A percentile compares a stretch with the other conserved stretches of the same genome.
Conservation (phyloP, 2,888 invertebrate species). For the Drepana falcataria region DNA sequence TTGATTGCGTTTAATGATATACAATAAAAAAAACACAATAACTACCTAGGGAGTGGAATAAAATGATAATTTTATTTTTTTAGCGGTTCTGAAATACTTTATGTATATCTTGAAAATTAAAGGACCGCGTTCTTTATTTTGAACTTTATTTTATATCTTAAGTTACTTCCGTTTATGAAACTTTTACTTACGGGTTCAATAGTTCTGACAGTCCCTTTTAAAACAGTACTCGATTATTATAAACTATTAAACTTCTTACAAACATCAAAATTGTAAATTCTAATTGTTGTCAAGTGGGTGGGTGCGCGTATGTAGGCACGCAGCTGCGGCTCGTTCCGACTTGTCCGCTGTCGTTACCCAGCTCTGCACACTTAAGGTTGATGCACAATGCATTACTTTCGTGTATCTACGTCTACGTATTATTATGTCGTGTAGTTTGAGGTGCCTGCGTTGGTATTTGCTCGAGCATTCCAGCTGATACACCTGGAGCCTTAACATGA, state of each 20-base stretch:
- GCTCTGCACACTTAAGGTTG: not conserved
- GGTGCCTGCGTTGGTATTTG: not conserved
- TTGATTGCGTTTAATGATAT: too few species aligned
- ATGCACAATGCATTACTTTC: not conserved
- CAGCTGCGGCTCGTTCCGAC: not conserved
- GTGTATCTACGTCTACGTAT: not conserved
- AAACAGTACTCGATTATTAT: constrained; percentile 5
- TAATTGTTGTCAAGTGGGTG: not conserved
- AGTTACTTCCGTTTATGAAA: constrained; percentile 22
- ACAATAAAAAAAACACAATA: too few species aligned
- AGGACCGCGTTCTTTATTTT: constrained; percentile 21
- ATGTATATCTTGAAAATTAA: constrained; percentile 24
- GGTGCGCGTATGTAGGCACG: not conserved
- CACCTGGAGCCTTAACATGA: not conserved
- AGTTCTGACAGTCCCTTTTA: constrained; percentile 9
- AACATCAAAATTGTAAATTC: constrained; percentile 1
- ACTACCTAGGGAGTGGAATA: constrained; percentile 17
- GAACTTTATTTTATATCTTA: constrained; percentile 19
- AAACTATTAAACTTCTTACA: constrained; percentile 5
- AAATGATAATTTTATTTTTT: constrained; percentile 21
- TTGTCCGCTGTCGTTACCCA: not conserved
- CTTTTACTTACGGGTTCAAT: constrained; percentile 20
- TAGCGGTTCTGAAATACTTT: constrained; percentile 21
- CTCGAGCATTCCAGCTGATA: not conserved
- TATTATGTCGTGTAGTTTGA: not conserved